phyloP scores from a whole-genome alignment of 1,140 invertebrate genomes.

The Calephelis nemesis region DNA sequence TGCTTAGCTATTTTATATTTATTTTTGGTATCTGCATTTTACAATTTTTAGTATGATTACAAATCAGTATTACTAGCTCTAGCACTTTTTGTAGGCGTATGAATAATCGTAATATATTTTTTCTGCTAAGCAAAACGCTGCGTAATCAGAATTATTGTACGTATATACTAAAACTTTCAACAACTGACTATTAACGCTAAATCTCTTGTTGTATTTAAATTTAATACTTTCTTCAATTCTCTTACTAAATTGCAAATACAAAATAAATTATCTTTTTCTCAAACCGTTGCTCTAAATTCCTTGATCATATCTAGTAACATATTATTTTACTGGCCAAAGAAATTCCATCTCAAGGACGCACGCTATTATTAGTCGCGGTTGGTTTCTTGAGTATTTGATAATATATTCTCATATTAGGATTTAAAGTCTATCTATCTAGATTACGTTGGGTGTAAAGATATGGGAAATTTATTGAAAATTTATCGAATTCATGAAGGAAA shows the following conservation, averaged over 20 bases:
- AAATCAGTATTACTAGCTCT: too few species aligned
- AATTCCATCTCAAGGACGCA: background rate
- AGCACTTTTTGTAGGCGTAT: too few species aligned
- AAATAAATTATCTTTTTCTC: background rate
- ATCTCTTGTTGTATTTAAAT: too few species aligned
- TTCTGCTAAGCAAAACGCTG: too few species aligned
- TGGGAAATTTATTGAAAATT: constrained; percentile 26
- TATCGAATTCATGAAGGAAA: constrained; percentile 24
- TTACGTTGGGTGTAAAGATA: constrained; percentile 19
- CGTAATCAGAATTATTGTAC: too few species aligned
- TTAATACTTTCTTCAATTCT: background rate
- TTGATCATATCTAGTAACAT: background rate
- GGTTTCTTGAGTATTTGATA: background rate
- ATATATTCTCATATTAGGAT: constrained; percentile 7
- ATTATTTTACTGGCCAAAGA: background rate
- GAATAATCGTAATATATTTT: too few species aligned
- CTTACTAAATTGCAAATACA: background rate
- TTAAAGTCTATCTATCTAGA: constrained; percentile 6
- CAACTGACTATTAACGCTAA: too few species aligned
- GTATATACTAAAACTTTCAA: too few species aligned
- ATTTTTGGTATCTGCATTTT: too few species aligned
- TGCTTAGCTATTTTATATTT: too few species aligned
- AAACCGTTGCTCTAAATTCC: background rate
- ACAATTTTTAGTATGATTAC: too few species aligned
- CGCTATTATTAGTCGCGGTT: background rate